phyloP scores from a whole-genome alignment of 2,797 vertebrate genomes.

The Onychomys torridus region DNA sequence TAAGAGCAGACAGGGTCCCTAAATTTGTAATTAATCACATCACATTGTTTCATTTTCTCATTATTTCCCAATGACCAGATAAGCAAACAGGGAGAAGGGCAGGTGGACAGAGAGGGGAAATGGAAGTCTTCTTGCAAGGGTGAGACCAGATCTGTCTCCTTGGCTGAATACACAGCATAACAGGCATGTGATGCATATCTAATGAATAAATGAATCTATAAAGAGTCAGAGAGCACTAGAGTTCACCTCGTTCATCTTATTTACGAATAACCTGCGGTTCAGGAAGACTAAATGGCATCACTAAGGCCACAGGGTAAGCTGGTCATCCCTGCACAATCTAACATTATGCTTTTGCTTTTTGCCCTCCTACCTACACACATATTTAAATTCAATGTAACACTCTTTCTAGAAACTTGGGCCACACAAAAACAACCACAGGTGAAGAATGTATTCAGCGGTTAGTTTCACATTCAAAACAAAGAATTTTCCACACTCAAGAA shows the following conservation, averaged over 20 bases:
- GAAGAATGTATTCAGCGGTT: not conserved
- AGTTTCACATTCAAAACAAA: slow-evolving; percentile 3
- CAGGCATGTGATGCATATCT: not conserved
- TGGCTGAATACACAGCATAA: slow-evolving; percentile 7
- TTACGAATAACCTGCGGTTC: slow-evolving; percentile 24
- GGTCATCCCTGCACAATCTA: not conserved
- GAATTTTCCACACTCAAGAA: not conserved
- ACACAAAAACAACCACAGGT: not conserved
- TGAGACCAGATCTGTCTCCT: not conserved
- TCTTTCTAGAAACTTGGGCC: slow-evolving; percentile 41
- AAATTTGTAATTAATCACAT: slow-evolving; percentile 55
- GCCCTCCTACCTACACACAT: not conserved
- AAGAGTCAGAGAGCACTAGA: not conserved
- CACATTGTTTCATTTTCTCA: slow-evolving; percentile 49
- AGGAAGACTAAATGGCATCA: not conserved
- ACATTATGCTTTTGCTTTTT: not conserved
- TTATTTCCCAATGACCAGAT: slow-evolving; percentile 39
- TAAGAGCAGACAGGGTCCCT: slow-evolving; percentile 3
- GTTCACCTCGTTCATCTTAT: not conserved
- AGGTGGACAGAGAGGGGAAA: not conserved
- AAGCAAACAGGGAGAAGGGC: not conserved
- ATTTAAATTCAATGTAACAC: slow-evolving; percentile 21
- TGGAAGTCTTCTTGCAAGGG: not conserved
- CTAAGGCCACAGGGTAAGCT: not conserved
- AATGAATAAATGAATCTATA: slow-evolving; percentile 42